Evolutionary conservation across 2,113 vertebrate genomes (phyloP), one percentile per base, ranked within the genome.

Genomic region (Parus major): DNA sequence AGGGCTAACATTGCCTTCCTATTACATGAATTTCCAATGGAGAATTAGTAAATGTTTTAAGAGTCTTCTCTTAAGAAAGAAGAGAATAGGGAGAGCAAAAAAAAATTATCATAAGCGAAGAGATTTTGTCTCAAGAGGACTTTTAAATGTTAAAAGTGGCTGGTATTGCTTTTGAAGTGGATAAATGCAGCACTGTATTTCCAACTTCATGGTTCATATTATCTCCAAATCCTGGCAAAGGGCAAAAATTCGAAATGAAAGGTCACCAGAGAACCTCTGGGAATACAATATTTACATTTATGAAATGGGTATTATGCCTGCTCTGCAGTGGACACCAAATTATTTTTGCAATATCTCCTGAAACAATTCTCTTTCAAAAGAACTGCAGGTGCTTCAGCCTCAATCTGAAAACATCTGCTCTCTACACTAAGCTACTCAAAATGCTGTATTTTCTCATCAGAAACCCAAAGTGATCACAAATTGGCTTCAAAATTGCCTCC

Each of bases 261-360:
- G 46, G 84, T 90, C 80, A 84, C 15, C 15, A 5, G 15, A 77
- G 35, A 17, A 56, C 24, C 68, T 69, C 55, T 80, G 71, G 75
- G 70, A 78, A 68, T 35, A 50, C 15, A 86, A 85, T 92, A 92
- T 92, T 92, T 95, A 66, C 52, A 56, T 83, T 91, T 84, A 70
- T 79, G 39, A 82, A 90, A 71, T 24, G 39, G 15, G 1, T 36
- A 39, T 82, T 65, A 87, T 28, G 8, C 46, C 36, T 71, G 4
- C 29, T 59, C 73, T 81, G 20, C 42, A 36, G 27, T 71, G 81
- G 90, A 86, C 41, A 78, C 3, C 41, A 68, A 29, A 72, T 80
- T 76, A 61, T 92, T 92, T 76, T 82, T 82, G 72, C 7, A 27
- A 6, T 57, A 39, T 36, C 15, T 72, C 79, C 59, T 41, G 7